These are phyloP conservation scores for Labeo rohita DNA, from an alignment of 2,113 vertebrate genomes.

Conservation along the genomic window DNA sequence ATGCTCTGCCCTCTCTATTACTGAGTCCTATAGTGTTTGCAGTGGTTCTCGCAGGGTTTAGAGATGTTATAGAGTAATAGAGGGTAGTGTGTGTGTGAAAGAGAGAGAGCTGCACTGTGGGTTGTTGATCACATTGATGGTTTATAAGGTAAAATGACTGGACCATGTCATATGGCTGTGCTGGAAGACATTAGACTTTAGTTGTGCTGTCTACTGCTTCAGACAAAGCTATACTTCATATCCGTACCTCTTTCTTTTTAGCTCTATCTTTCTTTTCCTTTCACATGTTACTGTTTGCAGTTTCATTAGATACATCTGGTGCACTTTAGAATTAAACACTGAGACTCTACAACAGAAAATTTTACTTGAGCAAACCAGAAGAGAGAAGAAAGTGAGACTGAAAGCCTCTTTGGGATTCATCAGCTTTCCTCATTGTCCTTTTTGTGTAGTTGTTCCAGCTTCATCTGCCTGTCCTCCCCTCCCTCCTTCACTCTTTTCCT, in stretches of 20 bases:
- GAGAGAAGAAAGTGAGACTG: not conserved
- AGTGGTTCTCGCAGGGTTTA: not conserved
- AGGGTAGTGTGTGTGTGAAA: not conserved
- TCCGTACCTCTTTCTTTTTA: conserved; percentile 10
- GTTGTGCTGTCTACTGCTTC: conserved; percentile 51
- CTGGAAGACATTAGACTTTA: conserved; percentile 57
- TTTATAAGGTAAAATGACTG: conserved; percentile 50
- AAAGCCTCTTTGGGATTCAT: conserved; percentile 38
- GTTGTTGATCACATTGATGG: conserved; percentile 56
- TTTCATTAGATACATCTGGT: too few relatives aligned
- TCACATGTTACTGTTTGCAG: not conserved
- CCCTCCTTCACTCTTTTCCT: conserved; percentile 33
- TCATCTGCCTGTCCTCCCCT: conserved; percentile 22
- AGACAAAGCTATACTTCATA: conserved; percentile 50
- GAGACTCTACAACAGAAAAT: not conserved
- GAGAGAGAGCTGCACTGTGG: conserved; percentile 24
- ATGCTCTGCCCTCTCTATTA: not conserved
- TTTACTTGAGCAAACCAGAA: not conserved
- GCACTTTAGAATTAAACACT: not conserved
- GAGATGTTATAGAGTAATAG: conserved; percentile 17
- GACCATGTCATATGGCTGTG: conserved; percentile 49
- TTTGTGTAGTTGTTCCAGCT: conserved; percentile 25
- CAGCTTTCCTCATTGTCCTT: conserved; percentile 3
- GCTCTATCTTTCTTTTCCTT: not conserved
- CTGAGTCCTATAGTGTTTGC: not conserved